These are phyloP conservation scores for Copidosoma floridanum DNA, from an alignment of 1,140 invertebrate species.

Conservation along the genomic window DNA sequence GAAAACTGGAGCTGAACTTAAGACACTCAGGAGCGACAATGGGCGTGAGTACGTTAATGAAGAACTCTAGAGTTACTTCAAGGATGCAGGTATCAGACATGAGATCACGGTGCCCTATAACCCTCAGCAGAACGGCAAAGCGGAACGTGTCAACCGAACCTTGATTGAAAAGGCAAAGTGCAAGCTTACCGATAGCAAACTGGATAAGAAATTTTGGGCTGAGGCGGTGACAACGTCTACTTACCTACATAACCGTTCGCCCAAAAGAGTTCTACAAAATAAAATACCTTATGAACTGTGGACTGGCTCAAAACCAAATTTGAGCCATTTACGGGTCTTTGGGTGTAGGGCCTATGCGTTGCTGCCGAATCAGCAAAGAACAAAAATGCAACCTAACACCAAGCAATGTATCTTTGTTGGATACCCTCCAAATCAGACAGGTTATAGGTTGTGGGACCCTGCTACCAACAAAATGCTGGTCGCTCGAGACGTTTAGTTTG, in stretches of 20 bases:
- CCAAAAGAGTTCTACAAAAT: conserved; percentile 19
- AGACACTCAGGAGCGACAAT: conserved; percentile 42
- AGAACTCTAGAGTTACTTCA: conserved; percentile 36
- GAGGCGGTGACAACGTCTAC: conserved; percentile 38
- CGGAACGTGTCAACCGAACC: conserved; percentile 48
- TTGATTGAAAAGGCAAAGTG: conserved; percentile 42
- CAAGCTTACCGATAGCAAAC: conserved; percentile 33
- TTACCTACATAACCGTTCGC: conserved; percentile 32
- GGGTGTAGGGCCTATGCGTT: conserved; percentile 40
- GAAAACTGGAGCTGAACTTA: conserved; percentile 39
- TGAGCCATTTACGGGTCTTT: conserved; percentile 47
- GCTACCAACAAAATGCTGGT: not conserved
- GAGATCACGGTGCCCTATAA: conserved; percentile 40
- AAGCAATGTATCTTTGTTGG: conserved; percentile 44
- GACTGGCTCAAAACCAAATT: conserved; percentile 33
- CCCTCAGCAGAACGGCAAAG: conserved; percentile 50
- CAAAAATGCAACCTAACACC: conserved; percentile 43
- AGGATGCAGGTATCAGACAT: conserved; percentile 39
- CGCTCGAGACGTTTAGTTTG: not conserved
- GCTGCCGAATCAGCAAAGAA: conserved; percentile 42
- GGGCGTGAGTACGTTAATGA: conserved; percentile 42
- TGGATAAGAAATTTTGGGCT: conserved; percentile 42
- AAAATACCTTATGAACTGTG: conserved; percentile 39
- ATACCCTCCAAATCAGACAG: conserved; percentile 42
- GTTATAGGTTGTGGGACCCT: conserved; percentile 34